phyloP scores from a whole-genome alignment of 2,113 vertebrate species.

The Macaca fascicularis region DNA sequence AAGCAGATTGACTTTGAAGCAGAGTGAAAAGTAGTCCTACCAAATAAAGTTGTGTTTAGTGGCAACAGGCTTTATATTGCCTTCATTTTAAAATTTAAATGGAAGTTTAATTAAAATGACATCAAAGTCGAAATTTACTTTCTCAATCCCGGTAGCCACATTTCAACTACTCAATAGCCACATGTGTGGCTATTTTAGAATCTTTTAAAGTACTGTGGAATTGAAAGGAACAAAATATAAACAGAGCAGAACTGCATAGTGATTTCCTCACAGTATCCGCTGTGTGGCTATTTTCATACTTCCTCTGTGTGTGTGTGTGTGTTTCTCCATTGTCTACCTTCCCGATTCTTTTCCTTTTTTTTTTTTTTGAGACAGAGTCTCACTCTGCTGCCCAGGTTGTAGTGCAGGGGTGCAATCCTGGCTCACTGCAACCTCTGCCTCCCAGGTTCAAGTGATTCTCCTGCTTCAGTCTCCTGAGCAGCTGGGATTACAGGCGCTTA shows the following conservation, averaged over 20 bases:
- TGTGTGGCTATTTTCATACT: not conserved
- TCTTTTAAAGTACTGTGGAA: not conserved
- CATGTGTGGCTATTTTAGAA: not conserved
- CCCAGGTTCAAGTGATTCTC: too few species aligned
- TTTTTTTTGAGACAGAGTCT: too few species aligned
- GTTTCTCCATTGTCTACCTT: not conserved
- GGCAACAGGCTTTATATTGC: not conserved
- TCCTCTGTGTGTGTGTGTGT: fast-evolving
- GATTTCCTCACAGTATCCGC: not conserved
- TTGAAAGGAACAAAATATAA: not conserved
- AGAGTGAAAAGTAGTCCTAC: not conserved
- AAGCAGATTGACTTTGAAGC: slow-evolving; percentile 26
- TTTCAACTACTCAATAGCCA: not conserved
- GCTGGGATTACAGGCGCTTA: too few species aligned
- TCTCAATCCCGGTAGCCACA: not conserved
- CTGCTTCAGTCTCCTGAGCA: too few species aligned
- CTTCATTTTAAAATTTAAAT: slow-evolving; percentile 39
- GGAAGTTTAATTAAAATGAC: slow-evolving; percentile 25
- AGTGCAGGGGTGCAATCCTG: too few species aligned
- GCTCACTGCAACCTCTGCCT: too few species aligned
- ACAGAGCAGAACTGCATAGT: not conserved
- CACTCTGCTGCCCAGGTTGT: too few species aligned
- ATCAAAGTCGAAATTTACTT: not conserved
- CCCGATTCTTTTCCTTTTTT: not conserved
- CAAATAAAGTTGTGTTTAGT: not conserved